phyloP scores from a whole-genome alignment of 1,140 invertebrate species.

The Cataglyphis hispanica region DNA sequence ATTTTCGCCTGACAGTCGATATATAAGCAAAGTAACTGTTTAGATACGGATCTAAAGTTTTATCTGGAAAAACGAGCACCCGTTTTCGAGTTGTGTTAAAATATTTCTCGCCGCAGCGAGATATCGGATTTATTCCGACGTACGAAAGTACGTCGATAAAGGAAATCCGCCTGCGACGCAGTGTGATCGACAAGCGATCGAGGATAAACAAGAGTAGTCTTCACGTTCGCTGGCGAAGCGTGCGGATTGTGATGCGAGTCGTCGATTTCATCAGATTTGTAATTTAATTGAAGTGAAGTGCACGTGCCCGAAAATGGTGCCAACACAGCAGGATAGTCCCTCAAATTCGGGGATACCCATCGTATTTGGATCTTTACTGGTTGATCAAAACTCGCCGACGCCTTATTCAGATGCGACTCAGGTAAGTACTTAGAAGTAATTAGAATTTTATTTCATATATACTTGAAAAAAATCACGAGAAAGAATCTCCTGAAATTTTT shows the following conservation, averaged over 20 bases:
- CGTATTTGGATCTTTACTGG: constrained; percentile 93
- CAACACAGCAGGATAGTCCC: constrained; percentile 88
- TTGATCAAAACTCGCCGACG: constrained; percentile 95
- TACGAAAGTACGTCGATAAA: constrained; percentile 1
- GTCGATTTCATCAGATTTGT: constrained; percentile 14
- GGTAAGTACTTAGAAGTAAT: constrained; percentile 87
- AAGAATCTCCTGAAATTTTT: background rate
- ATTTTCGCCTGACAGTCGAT: constrained; percentile 18
- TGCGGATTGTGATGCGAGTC: constrained; percentile 51
- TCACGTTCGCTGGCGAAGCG: background rate
- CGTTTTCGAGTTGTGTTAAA: background rate
- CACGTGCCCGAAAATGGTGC: constrained; percentile 86
- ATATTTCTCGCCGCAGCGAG: background rate
- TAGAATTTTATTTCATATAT: background rate
- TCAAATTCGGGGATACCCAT: constrained; percentile 86
- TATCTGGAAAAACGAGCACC: background rate
- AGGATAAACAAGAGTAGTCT: constrained; percentile 14
- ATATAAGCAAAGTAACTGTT: background rate
- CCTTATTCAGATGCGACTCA: constrained; percentile 98
- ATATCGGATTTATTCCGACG: background rate
- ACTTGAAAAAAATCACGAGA: too few species aligned
- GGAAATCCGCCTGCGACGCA: background rate
- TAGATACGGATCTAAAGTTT: background rate
- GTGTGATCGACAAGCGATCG: constrained; percentile 3
- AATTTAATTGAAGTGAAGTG: constrained; percentile 71